Base-by-base conservation (phyloP, 2,888 invertebrate genomes). In the Papilio protenor region DNA sequence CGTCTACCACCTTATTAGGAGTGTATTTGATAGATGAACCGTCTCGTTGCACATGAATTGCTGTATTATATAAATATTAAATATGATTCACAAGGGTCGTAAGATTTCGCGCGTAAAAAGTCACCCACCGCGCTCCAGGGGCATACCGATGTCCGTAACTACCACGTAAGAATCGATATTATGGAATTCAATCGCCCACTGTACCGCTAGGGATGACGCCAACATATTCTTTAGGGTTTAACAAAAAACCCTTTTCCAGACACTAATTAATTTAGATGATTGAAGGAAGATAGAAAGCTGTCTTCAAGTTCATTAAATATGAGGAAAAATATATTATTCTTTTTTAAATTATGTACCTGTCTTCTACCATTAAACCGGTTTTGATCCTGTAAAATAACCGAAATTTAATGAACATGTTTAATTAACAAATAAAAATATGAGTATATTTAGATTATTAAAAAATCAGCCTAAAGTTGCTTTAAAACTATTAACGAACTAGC, bases 281-380 rank as follows among this genome's bases (percentile, higher is more conserved):
- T 71, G 12, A 70, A 66, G 3, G 1, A 69, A 55, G 21, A 70
- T 59, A 11, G 18, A 64, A 21, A 47, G n/a, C 27, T 66, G 12
- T n/a, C 88, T 90, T 16, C 2, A 27, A 16, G 4, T 61, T 14
- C 11, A 27, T 23, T 61, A 61, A 61, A 14, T 27, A 59, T 23
- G 14, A 23, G 59, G 5, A 59, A 12, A 23, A 21, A 57, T 14
- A 14, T 61, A 8, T 23, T 59, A 18, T 21, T 59, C 11, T 33
- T 4, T 59, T 59, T 59, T 59, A 1, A 21, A 59, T 59, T 21
- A 23, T 12, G 6, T 59, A 59, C 3, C 21, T 6, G 21, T 5
- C 52, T 10, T 8, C 5, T 59, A 8, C 23, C 21, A 59, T 59
- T 21, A 47, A 12, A 47, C 14, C 11, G 2, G 11, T 47, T 47